These are phyloP conservation scores for Norana najaformis DNA, from an alignment of 2,888 invertebrate genomes.

Conservation along the genomic window DNA sequence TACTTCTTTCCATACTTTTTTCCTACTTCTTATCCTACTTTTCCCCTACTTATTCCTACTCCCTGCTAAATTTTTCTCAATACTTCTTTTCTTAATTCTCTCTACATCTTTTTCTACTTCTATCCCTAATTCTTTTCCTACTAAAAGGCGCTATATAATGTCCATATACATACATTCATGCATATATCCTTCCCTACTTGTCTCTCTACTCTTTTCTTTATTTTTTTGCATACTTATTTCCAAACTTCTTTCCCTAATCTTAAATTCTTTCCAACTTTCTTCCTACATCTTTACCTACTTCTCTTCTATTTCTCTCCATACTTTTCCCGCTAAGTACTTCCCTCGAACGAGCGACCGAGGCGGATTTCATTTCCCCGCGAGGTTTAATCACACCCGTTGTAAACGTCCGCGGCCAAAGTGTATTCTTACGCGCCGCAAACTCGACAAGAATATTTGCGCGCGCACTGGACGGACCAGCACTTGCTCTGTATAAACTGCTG, in stretches of 20 bases:
- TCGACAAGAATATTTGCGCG: not conserved
- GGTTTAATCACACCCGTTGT: not conserved
- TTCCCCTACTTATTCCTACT: not conserved
- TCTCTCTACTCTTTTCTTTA: not conserved
- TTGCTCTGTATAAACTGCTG: not conserved
- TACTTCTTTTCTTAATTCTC: not conserved
- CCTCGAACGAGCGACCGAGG: not conserved
- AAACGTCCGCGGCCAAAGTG: not conserved
- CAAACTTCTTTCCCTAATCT: not conserved
- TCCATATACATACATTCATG: too few species aligned
- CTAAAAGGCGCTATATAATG: too few species aligned
- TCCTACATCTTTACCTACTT: not conserved
- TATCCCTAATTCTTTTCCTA: too few species aligned
- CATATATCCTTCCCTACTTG: not conserved
- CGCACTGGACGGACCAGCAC: not conserved
- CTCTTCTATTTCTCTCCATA: not conserved
- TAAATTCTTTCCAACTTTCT: not conserved
- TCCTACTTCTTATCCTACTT: not conserved
- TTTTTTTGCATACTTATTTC: not conserved
- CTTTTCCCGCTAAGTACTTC: not conserved
- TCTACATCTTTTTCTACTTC: not conserved
- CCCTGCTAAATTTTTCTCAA: too few species aligned
- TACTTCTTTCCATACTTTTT: not conserved
- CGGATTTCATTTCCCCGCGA: not conserved
- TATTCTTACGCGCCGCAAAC: conserved; percentile 1